These are phyloP conservation scores for Nephrotoma appendiculata DNA, from an alignment of 2,888 invertebrate genomes.

Conservation along the genomic window DNA sequence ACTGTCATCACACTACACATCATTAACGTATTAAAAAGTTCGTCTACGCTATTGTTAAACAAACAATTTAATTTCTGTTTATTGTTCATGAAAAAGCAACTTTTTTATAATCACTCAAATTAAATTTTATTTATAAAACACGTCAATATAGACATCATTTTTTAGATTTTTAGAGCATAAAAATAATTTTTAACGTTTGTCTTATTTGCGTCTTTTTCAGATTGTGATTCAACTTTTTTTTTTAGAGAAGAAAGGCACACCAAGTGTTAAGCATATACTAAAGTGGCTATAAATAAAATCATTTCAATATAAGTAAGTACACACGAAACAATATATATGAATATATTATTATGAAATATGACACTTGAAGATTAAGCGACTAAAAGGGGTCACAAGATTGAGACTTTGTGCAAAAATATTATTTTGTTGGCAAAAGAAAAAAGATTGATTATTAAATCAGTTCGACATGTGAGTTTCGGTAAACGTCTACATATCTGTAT, in stretches of 20 bases:
- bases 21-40: neutral
- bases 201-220: neutral
- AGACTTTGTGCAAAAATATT: neutral
- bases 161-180: neutral
- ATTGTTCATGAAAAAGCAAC: no score
- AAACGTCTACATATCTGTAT: no score
- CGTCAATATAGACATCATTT: neutral
- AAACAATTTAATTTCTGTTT: neutral
- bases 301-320: neutral
- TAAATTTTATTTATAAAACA: neutral
- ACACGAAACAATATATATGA: neutral
- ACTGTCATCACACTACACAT: neutral
- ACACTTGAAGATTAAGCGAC: neutral
- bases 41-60: neutral
- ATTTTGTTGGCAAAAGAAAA: neutral
- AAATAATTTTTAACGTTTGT: neutral
- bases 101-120: neutral
- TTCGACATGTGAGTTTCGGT: neutral
- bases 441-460: neutral
- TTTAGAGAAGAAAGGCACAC: neutral
- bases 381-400: neutral
- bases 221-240: neutral
- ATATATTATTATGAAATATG: neutral
- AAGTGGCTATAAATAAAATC: neutral
- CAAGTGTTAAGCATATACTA: neutral